phyloP scores from a whole-genome alignment of 2,888 invertebrate species.

The Artemia sinica region DNA sequence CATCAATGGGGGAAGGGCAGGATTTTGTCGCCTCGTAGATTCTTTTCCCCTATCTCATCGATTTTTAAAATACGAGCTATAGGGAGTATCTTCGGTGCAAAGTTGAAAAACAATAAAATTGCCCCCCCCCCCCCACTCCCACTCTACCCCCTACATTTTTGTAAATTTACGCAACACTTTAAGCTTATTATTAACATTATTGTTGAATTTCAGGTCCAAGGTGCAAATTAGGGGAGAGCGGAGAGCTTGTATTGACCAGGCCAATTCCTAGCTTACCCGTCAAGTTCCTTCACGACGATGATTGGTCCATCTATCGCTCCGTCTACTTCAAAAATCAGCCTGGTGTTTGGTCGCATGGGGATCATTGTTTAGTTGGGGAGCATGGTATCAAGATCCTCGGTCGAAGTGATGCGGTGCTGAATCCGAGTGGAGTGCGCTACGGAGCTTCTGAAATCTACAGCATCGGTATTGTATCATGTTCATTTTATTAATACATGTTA shows the following conservation, averaged over 20 bases:
- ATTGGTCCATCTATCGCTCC: constrained; percentile 34
- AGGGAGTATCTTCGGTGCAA: too few relatives aligned
- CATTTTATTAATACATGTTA: too few relatives aligned
- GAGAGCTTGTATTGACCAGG: constrained; percentile 38
- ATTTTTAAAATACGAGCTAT: too few relatives aligned
- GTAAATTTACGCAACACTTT: too few relatives aligned
- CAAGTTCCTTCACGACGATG: constrained; percentile 36
- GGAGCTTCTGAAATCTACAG: constrained; percentile 43
- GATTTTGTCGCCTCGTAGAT: too few relatives aligned
- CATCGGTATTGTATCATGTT: constrained; percentile 31
- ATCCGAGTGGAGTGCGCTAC: constrained; percentile 41
- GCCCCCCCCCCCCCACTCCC: too few relatives aligned
- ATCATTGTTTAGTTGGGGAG: constrained; percentile 35
- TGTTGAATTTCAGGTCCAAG: not conserved
- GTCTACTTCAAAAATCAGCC: constrained; percentile 36
- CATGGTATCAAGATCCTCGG: constrained; percentile 42
- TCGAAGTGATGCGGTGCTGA: constrained; percentile 40
- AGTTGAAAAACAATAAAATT: too few relatives aligned
- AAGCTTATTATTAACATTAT: too few relatives aligned
- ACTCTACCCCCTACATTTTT: too few relatives aligned
- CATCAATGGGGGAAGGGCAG: too few relatives aligned
- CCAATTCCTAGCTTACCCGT: constrained; percentile 42
- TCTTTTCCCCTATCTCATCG: too few relatives aligned
- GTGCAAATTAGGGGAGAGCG: constrained; percentile 33
- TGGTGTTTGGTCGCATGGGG: constrained; percentile 41